A percentile compares a stretch with the other conserved stretches of the same genome.
These are phyloP conservation scores for Drosophila nigricruria DNA, from an alignment of 2,888 invertebrate genomes.

Conservation along the genomic window DNA sequence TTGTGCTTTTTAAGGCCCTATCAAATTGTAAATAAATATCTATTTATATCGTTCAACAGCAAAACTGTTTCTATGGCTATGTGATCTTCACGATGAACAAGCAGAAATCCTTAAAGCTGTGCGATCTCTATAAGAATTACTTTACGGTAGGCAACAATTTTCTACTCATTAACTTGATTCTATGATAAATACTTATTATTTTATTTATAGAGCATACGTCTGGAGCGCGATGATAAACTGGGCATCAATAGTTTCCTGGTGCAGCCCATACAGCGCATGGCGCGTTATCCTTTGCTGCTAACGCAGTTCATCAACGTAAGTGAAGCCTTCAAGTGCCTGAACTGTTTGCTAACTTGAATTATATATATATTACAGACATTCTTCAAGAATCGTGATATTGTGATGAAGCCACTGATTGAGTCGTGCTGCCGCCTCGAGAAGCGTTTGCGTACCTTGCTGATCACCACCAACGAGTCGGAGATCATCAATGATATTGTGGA, in stretches of 20 bases:
- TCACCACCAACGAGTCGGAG: constrained; percentile 84
- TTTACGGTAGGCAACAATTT: constrained; percentile 77
- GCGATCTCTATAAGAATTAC: constrained; percentile 83
- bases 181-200: background rate
- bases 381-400: constrained; percentile 83
- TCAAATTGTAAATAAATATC: background rate
- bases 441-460: constrained; percentile 82
- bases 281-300: constrained; percentile 84
- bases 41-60: constrained; percentile 52
- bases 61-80: constrained; percentile 84
- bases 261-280: constrained; percentile 85
- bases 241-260: constrained; percentile 85
- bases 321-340: background rate
- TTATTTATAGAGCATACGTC: constrained; percentile 79
- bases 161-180: no score
- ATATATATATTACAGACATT: constrained; percentile 68
- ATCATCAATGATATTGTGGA: constrained; percentile 84
- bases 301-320: constrained; percentile 84
- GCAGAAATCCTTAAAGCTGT: constrained; percentile 83
- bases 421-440: constrained; percentile 85
- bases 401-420: constrained; percentile 83
- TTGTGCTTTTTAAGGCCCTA: background rate
- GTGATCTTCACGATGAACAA: constrained; percentile 85
- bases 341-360: background rate
- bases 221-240: constrained; percentile 84